Percentiles rank a stretch among this genome's conserved stretches.
These are phyloP conservation scores for human DNA, from an alignment of 2,113 vertebrate genomes.

Conservation along the genomic window DNA sequence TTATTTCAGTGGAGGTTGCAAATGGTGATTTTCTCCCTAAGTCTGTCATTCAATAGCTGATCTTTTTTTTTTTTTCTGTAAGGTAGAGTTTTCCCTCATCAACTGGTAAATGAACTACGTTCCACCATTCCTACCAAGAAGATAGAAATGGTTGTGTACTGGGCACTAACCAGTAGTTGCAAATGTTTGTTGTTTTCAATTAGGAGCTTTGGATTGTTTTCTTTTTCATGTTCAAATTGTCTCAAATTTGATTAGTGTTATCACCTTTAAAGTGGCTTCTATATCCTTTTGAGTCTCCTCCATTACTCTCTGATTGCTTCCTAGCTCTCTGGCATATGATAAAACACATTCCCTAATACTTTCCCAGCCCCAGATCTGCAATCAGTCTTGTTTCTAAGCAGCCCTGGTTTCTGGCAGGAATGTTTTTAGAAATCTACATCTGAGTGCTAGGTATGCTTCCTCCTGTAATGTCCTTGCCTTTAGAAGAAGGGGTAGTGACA, in stretches of 20 bases:
- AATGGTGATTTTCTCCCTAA: background rate
- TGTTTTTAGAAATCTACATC: background rate
- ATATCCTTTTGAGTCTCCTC: background rate
- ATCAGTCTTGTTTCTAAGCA: background rate
- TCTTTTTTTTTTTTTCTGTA: background rate
- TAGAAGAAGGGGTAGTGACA: background rate
- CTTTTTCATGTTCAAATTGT: background rate
- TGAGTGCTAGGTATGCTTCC: background rate
- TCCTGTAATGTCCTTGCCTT: background rate
- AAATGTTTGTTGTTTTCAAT: background rate
- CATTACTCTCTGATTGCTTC: background rate
- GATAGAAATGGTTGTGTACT: background rate
- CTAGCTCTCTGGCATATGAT: background rate
- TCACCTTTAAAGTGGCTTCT: background rate
- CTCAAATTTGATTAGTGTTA: background rate
- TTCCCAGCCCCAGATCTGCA: background rate
- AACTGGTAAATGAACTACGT: background rate
- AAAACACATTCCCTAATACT: background rate
- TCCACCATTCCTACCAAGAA: background rate
- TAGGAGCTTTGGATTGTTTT: background rate
- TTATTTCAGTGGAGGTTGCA: background rate
- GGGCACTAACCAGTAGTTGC: background rate
- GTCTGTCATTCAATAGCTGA: background rate
- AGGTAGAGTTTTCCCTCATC: background rate
- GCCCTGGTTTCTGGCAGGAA: background rate